Evolutionary conservation across 1,140 invertebrate genomes (phyloP).

Genomic region (Brachionus koreanus): DNA sequence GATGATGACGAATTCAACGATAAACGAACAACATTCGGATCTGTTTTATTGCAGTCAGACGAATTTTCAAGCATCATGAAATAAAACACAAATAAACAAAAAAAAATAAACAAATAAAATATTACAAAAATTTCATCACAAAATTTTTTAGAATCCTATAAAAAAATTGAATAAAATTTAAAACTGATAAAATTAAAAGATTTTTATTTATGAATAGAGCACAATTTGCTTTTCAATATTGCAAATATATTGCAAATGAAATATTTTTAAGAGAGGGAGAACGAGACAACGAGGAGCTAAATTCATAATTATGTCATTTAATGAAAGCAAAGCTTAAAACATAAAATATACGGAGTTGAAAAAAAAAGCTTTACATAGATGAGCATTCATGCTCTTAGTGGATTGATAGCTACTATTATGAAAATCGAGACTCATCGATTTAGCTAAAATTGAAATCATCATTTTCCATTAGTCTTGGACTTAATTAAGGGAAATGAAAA

Average conservation of each 20-base stretch:
- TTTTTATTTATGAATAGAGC: background rate
- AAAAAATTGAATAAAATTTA: background rate
- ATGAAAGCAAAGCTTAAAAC: background rate
- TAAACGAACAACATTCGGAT: background rate
- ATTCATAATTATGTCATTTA: conserved; percentile 41
- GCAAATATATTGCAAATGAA: conserved; percentile 18
- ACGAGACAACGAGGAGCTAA: background rate
- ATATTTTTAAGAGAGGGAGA: background rate
- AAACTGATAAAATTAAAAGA: background rate
- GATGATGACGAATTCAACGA: conserved; percentile 23
- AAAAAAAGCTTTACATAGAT: background rate
- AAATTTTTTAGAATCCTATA: background rate
- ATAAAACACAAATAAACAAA: background rate
- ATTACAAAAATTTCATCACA: background rate
- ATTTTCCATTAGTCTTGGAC: background rate
- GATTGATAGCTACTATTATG: background rate
- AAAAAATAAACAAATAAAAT: background rate
- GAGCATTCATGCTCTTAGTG: background rate
- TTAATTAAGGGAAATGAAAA: background rate
- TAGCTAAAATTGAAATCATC: background rate
- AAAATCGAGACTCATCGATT: background rate
- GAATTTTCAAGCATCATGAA: conserved; percentile 1
- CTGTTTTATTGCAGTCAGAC: background rate
- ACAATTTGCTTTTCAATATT: conserved; percentile 27
- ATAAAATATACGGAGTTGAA: conserved; percentile 16